Evolutionary conservation across 1,140 invertebrate genomes (phyloP).

Genomic region (Zaprionus gabonicus): DNA sequence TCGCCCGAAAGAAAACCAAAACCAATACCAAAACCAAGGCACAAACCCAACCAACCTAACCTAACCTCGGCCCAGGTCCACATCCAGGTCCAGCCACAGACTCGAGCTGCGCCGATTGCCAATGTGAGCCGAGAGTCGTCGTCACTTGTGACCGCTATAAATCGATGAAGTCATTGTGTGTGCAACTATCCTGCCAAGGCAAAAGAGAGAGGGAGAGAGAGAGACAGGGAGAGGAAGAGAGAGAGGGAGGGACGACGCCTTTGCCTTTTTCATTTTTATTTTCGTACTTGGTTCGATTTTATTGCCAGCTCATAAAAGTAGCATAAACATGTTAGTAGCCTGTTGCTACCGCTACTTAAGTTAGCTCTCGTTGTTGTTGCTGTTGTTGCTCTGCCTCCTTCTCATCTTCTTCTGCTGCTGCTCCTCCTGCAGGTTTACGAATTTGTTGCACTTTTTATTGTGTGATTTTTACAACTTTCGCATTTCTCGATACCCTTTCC

Average conservation of each 20-base stretch:
- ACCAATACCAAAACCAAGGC: conserved; percentile 17
- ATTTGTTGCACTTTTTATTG: conserved; percentile 70
- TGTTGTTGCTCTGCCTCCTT: not conserved
- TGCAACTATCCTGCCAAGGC: conserved; percentile 33
- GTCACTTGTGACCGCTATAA: conserved; percentile 78
- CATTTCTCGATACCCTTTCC: conserved; percentile 10
- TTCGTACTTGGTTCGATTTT: conserved; percentile 81
- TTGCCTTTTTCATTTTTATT: conserved; percentile 63
- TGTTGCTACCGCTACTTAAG: conserved; percentile 82
- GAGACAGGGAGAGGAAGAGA: conserved; percentile 1
- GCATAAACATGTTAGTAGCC: conserved; percentile 83
- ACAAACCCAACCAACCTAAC: not conserved
- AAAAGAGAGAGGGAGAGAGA: not conserved
- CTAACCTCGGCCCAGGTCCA: not conserved
- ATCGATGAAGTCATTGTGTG: conserved; percentile 81
- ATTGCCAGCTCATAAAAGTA: conserved; percentile 81
- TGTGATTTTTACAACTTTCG: conserved; percentile 32
- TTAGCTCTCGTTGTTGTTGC: conserved; percentile 39
- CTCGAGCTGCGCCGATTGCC: conserved; percentile 7
- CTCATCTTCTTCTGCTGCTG: not conserved
- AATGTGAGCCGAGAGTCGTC: conserved; percentile 14
- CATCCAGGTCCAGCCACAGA: not conserved
- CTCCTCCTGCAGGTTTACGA: conserved; percentile 39
- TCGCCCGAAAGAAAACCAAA: conserved; percentile 38
- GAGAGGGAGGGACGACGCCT: conserved; percentile 2